Evolutionary conservation across 2,113 vertebrate species (phyloP).

Genomic region (Pseudopipra pipra): DNA sequence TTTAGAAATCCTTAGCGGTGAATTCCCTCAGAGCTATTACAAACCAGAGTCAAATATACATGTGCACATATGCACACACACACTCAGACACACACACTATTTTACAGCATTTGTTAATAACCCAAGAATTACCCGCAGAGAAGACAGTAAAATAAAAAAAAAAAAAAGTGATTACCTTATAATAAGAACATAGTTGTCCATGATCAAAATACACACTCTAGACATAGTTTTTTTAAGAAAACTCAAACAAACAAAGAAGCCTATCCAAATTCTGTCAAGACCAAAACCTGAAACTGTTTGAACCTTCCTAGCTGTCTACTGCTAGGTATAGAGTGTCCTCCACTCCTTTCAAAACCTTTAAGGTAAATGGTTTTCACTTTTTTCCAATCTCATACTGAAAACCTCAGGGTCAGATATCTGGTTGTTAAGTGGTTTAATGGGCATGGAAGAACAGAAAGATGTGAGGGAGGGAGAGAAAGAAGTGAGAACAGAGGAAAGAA

Average conservation of each 20-base stretch:
- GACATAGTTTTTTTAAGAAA: background rate
- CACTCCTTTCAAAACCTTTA: background rate
- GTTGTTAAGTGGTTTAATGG: background rate
- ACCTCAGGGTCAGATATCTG: background rate
- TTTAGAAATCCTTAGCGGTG: background rate
- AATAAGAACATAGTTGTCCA: background rate
- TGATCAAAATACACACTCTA: background rate
- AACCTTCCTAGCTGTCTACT: background rate
- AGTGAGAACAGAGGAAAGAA: background rate
- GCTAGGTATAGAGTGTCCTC: background rate
- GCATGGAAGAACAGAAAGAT: background rate
- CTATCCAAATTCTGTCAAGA: background rate
- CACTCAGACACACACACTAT: rapidly evolving
- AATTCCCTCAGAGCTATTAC: background rate
- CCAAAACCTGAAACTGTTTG: background rate
- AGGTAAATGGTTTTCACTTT: background rate
- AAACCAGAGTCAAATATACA: background rate
- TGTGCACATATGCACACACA: rapidly evolving
- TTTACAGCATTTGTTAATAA: background rate
- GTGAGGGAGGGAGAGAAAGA: background rate
- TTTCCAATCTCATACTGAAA: background rate
- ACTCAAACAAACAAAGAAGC: background rate
- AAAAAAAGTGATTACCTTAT: background rate
- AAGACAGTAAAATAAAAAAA: background rate
- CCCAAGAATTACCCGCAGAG: background rate